Percentiles rank a stretch among this genome's conserved stretches.
These are phyloP conservation scores for Megaustenia siamemsis DNA, from an alignment of 2,888 invertebrate species.

Conservation along the genomic window DNA sequence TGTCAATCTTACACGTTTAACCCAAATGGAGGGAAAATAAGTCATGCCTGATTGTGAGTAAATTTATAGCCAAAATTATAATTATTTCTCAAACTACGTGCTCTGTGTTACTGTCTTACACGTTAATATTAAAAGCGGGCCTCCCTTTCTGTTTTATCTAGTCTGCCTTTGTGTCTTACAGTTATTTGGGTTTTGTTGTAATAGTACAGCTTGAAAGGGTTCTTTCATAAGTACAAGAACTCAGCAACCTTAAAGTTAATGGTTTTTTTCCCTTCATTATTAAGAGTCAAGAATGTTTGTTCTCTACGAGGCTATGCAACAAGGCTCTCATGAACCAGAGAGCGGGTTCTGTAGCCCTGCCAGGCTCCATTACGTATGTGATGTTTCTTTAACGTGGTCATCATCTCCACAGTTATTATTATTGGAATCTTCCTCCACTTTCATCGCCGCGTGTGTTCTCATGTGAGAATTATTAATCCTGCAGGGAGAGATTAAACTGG, in stretches of 20 bases:
- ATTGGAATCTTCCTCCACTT: not conserved
- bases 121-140: no score
- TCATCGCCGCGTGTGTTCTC: not conserved
- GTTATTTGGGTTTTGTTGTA: not conserved
- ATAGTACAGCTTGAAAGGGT: constrained; percentile 5
- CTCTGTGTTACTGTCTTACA: no score
- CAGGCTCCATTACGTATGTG: not conserved
- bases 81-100: no score
- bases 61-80: no score
- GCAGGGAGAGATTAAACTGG: not conserved
- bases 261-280: not conserved
- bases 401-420: not conserved
- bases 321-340: not conserved
- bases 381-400: not conserved
- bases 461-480: constrained; percentile 26
- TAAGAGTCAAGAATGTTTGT: not conserved
- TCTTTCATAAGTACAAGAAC: constrained; percentile 2
- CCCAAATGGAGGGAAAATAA: no score
- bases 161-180: no score
- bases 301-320: not conserved
- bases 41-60: no score
- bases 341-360: not conserved
- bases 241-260: constrained; percentile 16
- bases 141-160: no score
- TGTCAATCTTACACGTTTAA: no score